A percentile compares a stretch with the other conserved stretches of the same genome.
Evolutionary conservation across 92 coral and sea anemone species (phyloP).

Genomic region (Phenganax marumi): DNA sequence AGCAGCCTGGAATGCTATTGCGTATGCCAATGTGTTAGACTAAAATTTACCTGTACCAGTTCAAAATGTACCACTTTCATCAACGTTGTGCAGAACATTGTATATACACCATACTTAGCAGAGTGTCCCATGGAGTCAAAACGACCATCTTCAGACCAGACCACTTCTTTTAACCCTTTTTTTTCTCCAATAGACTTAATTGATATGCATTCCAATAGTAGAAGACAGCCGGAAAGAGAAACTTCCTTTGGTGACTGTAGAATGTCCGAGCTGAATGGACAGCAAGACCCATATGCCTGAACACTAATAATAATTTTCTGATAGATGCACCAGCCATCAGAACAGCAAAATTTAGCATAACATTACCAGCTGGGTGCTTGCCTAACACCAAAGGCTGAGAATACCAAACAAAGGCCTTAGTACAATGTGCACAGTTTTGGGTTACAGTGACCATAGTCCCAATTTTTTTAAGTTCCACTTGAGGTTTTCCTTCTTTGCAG

Average conservation of each 20-base stretch:
- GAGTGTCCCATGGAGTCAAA: slow-evolving; percentile 18
- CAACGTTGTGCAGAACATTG: slow-evolving; percentile 26
- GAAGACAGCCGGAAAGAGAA: slow-evolving; percentile 16
- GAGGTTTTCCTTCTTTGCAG: slow-evolving; percentile 51
- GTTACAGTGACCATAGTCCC: slow-evolving; percentile 61
- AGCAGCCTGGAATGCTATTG: background rate
- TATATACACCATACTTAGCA: slow-evolving; percentile 18
- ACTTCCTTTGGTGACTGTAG: slow-evolving; percentile 27
- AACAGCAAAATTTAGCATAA: slow-evolving; percentile 34
- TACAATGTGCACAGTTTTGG: slow-evolving; percentile 41
- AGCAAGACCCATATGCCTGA: slow-evolving; percentile 37
- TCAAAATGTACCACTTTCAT: slow-evolving; percentile 52
- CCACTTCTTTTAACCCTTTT: slow-evolving; percentile 34
- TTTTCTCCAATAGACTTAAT: slow-evolving; percentile 30
- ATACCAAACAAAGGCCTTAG: slow-evolving; percentile 31
- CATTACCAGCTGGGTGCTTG: slow-evolving; percentile 31
- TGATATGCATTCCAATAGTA: slow-evolving; percentile 16
- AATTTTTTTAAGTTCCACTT: slow-evolving; percentile 37
- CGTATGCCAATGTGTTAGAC: background rate
- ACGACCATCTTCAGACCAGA: slow-evolving; percentile 28
- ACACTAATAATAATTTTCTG: slow-evolving; percentile 18
- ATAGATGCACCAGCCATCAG: slow-evolving; percentile 42
- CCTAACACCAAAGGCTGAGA: slow-evolving; percentile 37
- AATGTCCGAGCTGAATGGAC: slow-evolving; percentile 2
- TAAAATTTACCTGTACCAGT: slow-evolving; percentile 38